phyloP scores from a whole-genome alignment of 2,888 invertebrate species.

The Hemistola chrysoprasaria region DNA sequence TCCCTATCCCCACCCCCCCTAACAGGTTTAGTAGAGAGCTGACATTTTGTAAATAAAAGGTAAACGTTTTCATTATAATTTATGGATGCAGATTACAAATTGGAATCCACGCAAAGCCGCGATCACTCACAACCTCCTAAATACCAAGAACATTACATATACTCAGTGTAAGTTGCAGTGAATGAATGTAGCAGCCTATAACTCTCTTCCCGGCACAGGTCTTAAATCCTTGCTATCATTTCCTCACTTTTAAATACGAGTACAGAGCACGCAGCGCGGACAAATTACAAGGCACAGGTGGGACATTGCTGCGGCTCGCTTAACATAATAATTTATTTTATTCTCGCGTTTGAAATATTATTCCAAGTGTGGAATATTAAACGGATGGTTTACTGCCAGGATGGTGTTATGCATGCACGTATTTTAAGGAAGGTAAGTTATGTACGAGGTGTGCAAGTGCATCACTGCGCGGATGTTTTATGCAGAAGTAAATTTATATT shows the following conservation, averaged over 20 bases:
- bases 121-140: too few species aligned
- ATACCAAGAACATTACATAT: too few species aligned
- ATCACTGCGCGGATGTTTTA: too few species aligned
- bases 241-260: constrained; percentile 16
- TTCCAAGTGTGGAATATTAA: constrained; percentile 18
- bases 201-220: background rate
- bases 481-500: too few species aligned
- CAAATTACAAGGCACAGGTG: constrained; percentile 50
- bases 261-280: constrained; percentile 37
- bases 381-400: constrained; percentile 6
- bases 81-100: too few species aligned
- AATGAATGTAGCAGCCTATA: too few species aligned
- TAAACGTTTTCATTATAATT: too few species aligned
- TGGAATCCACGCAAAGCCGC: too few species aligned
- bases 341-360: constrained; percentile 36
- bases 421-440: constrained; percentile 8
- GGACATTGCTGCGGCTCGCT: constrained; percentile 34
- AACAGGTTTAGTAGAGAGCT: too few species aligned
- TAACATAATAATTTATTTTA: constrained; percentile 49
- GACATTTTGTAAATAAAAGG: too few species aligned
- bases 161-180: too few species aligned
- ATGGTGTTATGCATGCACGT: background rate
- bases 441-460: background rate
- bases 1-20: too few species aligned
- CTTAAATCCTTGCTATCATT: constrained; percentile 18